Evolutionary conservation across 2,797 vertebrate genomes (phyloP).

Genomic region (Halcyon chelicuti): DNA sequence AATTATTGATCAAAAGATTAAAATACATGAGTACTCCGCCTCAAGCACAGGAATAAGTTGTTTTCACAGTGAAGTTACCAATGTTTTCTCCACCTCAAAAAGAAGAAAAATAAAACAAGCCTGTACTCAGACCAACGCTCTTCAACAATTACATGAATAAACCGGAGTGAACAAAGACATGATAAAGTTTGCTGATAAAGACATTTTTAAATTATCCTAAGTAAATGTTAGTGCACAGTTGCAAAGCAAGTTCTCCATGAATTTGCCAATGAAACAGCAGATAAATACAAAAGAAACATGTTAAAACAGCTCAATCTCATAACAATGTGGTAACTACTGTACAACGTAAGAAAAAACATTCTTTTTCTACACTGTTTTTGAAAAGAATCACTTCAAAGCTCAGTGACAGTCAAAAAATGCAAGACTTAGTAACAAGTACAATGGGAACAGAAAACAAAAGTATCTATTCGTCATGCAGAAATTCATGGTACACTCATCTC

Average conservation of each 20-base stretch:
- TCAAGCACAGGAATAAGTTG: not conserved
- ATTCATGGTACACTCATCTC: not conserved
- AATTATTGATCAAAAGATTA: not conserved
- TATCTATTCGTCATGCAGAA: not conserved
- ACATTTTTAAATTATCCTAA: not conserved
- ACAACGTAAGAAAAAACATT: not conserved
- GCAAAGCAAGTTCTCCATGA: not conserved
- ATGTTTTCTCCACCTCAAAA: not conserved
- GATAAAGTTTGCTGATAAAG: not conserved
- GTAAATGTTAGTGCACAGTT: not conserved
- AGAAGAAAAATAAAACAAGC: too few species aligned
- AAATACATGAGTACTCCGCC: not conserved
- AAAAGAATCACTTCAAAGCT: not conserved
- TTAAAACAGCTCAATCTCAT: not conserved
- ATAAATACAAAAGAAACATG: not conserved
- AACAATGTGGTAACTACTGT: not conserved
- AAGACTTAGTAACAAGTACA: not conserved
- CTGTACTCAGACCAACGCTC: accelerated
- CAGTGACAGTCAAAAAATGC: not conserved
- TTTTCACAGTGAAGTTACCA: not conserved
- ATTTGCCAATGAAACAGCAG: not conserved
- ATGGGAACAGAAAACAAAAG: not conserved
- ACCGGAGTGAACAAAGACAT: not conserved
- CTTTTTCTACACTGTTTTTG: not conserved
- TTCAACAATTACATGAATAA: not conserved